Base-by-base conservation (phyloP, 2,797 vertebrate species). In the Psittacula derbiana region DNA sequence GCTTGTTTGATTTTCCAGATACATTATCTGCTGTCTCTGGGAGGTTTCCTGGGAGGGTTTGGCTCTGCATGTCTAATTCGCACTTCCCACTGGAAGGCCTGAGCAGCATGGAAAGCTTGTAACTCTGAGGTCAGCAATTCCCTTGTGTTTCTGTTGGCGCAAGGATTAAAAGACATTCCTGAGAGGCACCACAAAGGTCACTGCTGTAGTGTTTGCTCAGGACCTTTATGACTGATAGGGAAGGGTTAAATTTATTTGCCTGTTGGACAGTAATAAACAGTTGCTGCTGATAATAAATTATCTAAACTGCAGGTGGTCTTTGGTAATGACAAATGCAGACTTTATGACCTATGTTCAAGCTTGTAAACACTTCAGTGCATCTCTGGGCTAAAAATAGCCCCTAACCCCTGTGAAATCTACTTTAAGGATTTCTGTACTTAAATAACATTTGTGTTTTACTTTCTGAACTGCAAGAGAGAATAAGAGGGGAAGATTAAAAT, bases 301-400 rank as follows among this genome's bases (percentile, higher is more conserved):
- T 87, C 74, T 84, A 94, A 93, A 95, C 90, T 97, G 94, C 96
- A 97, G 94, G 93, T 97, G 96, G 95, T 96, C 96, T 95, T 92
- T 80, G 83, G 83, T 92, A 94, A 71, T 6, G n/a, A 90, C 96
- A 95, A 96, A 96, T 55, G 49, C 93, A 96, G 86, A 57, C 90
- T 95, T 95, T 87, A 82, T 96, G 96, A 91, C 92, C 94, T 95
- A 33, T 94, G 90, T 88, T 91, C 80, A 71, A 95, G 90, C 90
- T 95, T 93, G 94, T 97, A 96, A 97, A 96, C 96, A 96, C 92
- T 95, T 93, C 1, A 3, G 64, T 87, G 86, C 94, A 78, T 93
- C 83, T 95, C 91, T 57, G 60, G 44, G 70, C 86, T 96, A 97
- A 96, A 97, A 96, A 96, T 96, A 97, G 61, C 16, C n/a, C n/a